Base-by-base conservation (phyloP, 1,140 invertebrate genomes). In the Leptonema lineaticorne region DNA sequence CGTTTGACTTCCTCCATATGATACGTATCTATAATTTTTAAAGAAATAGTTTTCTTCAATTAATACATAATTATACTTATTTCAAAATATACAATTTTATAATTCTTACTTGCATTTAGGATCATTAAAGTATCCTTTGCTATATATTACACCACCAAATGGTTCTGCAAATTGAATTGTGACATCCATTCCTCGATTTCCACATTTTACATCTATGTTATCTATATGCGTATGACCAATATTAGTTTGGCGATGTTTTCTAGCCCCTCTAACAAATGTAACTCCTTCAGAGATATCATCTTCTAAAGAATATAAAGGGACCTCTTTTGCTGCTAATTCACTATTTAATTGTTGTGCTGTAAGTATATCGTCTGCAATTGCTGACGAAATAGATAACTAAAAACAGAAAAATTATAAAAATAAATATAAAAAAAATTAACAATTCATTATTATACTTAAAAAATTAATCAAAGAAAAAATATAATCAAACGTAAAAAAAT, bases 81-180 rank as follows among this genome's bases (percentile, higher is more conserved):
- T 4, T 24, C 18, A 53, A 5, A 53, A 27, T 2, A 20, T 53
- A 6, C n/a, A 53, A 53, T 53, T 2, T 53, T 24, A 50, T 5
- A 11, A 33, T 24, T 24, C 80, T 82, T 75, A 89, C 86, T 84
- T 84, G 84, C 88, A 90, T 65, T 84, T 86, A 9, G 86, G 85
- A 74, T 90, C 86, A 33, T 83, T 84, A 71, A 85, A 85, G 67
- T 85, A 84, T 11, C 89, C 88, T 75, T 90, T 89, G 71, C 88
- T 90, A 80, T 90, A 91, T 28, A 91, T 85, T 16, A 90, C 83
- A n/a, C 89, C 89, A 69, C 88, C 83, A 71, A 89, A 91, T 1
- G 85, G 78, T 41, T 84, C 81, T 2, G 84, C 79, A 74, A 90
- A 90, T 26, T 87, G 83, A 0, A 91, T 81, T 28, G 84, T 84